Percentiles rank a stretch among this genome's conserved stretches.
These are phyloP conservation scores for Thereva nobilitata DNA, from an alignment of 2,888 invertebrate genomes.

Conservation along the genomic window DNA sequence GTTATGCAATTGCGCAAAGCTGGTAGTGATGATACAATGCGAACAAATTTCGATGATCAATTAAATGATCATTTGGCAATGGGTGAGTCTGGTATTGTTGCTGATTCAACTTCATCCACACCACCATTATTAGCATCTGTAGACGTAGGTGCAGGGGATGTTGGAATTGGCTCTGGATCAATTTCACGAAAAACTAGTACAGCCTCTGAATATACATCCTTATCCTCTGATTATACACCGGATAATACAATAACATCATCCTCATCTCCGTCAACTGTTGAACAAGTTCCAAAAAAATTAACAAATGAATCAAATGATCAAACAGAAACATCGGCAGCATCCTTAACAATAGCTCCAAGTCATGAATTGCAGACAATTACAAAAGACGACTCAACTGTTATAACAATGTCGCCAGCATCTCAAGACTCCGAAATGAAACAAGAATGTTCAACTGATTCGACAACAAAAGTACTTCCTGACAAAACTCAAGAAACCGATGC, in stretches of 20 bases:
- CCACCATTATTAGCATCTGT: conserved; percentile 47
- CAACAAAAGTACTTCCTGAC: not conserved
- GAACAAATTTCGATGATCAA: conserved; percentile 32
- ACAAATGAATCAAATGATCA: conserved; percentile 15
- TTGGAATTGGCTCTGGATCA: conserved; percentile 50
- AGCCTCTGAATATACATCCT: conserved; percentile 59
- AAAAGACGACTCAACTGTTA: not conserved
- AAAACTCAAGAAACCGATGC: conserved; percentile 46
- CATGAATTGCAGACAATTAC: not conserved
- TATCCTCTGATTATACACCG: conserved; percentile 62
- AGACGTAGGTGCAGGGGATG: conserved; percentile 33
- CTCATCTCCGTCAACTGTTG: conserved; percentile 45
- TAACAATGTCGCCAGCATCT: not conserved
- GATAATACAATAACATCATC: conserved; percentile 60
- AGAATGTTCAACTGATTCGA: not conserved
- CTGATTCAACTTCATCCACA: conserved; percentile 42
- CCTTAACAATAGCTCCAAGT: not conserved
- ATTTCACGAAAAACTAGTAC: conserved; percentile 64
- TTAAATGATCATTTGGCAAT: conserved; percentile 36
- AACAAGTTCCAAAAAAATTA: conserved; percentile 42
- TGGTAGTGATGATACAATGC: conserved; percentile 38
- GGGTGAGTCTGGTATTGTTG: conserved; percentile 35
- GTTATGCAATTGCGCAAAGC: conserved; percentile 34
- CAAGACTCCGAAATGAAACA: not conserved
- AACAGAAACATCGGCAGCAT: conserved; percentile 7